Percentiles rank a stretch among this genome's conserved stretches.
phyloP scores from a whole-genome alignment of 2,113 vertebrate genomes.

The Nesogale talazaci region DNA sequence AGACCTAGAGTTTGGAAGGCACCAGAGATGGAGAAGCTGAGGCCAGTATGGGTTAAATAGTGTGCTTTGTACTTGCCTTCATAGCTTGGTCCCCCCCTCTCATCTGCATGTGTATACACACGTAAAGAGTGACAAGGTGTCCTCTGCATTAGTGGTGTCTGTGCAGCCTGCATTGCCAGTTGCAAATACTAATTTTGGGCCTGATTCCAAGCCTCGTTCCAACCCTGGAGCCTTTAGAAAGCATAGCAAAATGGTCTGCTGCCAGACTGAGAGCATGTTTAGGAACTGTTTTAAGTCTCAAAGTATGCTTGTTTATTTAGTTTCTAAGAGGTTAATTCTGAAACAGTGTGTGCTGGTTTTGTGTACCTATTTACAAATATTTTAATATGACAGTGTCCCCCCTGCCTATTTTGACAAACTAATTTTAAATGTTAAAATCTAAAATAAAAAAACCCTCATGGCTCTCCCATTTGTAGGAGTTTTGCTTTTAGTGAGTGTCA shows the following conservation, averaged over 20 bases:
- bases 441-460: too few relatives aligned
- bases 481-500: neutral
- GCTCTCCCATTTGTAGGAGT: conserved; percentile 23
- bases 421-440: conserved; percentile 56
- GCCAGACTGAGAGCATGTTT: neutral
- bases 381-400: neutral
- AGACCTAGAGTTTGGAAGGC: neutral
- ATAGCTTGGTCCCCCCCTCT: neutral
- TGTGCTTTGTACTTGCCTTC: neutral
- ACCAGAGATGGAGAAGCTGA: neutral
- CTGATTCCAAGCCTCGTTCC: neutral
- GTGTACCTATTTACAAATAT: neutral
- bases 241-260: neutral
- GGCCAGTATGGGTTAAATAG: neutral
- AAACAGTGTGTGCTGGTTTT: neutral
- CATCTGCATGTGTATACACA: neutral
- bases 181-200: neutral
- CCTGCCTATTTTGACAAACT: neutral
- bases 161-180: neutral
- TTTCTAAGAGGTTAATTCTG: conserved; percentile 14
- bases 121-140: neutral
- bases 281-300: neutral
- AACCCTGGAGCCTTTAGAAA: neutral
- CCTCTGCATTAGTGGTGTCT: neutral
- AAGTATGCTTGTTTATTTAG: conserved; percentile 28